Evolutionary conservation across 2,113 vertebrate genomes (phyloP), one percentile per base, ranked within the genome.

Genomic region (Dipodomys ordii): DNA sequence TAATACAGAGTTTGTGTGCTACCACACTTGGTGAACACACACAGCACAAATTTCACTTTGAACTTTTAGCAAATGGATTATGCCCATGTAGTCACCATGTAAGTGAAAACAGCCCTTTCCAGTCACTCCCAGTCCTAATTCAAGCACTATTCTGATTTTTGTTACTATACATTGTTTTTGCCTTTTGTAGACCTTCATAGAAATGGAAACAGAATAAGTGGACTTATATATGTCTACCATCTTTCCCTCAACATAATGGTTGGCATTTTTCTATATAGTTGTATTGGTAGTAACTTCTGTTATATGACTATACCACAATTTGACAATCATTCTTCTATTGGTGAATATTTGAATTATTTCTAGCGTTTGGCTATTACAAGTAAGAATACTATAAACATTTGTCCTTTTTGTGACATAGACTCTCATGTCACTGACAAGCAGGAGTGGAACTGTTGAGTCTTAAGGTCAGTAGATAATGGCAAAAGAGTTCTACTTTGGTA

Each of bases 281-380:
- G 22, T 35, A 10, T 83, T 46, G 19, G 69, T 78, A 77, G 20
- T 91, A 93, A 44, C 62, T 77, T 95, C 22, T n/a, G 8, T 62
- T 62, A 35, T 19, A 28, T 83, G 71, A 88, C 39, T 87, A 30
- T 32, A 91, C 6, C 32, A 84, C 32, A 79, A 23, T 93, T 87
- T 69, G 82, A 73, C 72, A 68, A 27, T 72, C 68, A 28, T 83
- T 94, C 49, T 96, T 28, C 32, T 73, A 7, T 83, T 49, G 69
- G 77, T 93, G 84, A 71, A 32, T 46, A 83, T 93, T 62, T 78
- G 79, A 64, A 57, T 83, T 87, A 39, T 39, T 15, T 94, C 80
- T 65, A 81, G 83, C 49, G 19, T 91, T 95, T 86, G 79, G 27
- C 49, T 95, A 4, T 85, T 92, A 92, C 62, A 74, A 93, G 74